Percentiles rank a stretch among this genome's conserved stretches.
Evolutionary conservation across 2,113 vertebrate species (phyloP).

Genomic region (Scatophagus argus): DNA sequence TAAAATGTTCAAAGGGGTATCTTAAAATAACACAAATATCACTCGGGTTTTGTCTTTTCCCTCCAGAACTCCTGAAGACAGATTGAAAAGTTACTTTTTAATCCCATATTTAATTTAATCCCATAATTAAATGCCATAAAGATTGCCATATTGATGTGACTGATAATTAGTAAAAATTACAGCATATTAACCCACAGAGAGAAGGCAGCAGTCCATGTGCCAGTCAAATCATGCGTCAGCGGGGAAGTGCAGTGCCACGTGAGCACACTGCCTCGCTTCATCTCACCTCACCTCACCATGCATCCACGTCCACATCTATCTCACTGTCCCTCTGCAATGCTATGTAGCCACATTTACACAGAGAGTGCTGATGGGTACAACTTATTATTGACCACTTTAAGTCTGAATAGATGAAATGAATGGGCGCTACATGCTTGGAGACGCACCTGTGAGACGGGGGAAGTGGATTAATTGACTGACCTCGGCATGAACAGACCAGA

Average conservation of each 20-base stretch:
- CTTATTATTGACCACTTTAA: constrained; percentile 35
- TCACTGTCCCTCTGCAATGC: neutral
- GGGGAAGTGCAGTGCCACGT: constrained; percentile 41
- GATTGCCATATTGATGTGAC: constrained; percentile 10
- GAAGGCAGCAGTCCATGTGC: constrained; percentile 32
- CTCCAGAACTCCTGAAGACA: neutral
- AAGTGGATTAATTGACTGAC: constrained; percentile 24
- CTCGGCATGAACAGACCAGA: constrained; percentile 33
- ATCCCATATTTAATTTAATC: neutral
- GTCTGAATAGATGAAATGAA: constrained; percentile 25
- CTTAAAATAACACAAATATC: constrained; percentile 22
- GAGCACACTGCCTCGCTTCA: constrained; percentile 14
- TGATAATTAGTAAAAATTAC: neutral
- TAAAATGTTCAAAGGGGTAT: constrained; percentile 2
- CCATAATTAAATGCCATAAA: neutral
- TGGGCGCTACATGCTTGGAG: constrained; percentile 7
- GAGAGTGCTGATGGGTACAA: constrained; percentile 6
- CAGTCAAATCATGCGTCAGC: constrained; percentile 30
- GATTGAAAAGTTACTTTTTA: neutral
- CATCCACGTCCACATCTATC: neutral
- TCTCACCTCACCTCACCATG: constrained; percentile 7
- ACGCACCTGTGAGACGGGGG: neutral
- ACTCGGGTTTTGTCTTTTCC: neutral
- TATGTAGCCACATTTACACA: neutral
- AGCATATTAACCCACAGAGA: constrained; percentile 2